phyloP scores from a whole-genome alignment of 92 coral and sea anemone genomes.

The Phenganax marumi region DNA sequence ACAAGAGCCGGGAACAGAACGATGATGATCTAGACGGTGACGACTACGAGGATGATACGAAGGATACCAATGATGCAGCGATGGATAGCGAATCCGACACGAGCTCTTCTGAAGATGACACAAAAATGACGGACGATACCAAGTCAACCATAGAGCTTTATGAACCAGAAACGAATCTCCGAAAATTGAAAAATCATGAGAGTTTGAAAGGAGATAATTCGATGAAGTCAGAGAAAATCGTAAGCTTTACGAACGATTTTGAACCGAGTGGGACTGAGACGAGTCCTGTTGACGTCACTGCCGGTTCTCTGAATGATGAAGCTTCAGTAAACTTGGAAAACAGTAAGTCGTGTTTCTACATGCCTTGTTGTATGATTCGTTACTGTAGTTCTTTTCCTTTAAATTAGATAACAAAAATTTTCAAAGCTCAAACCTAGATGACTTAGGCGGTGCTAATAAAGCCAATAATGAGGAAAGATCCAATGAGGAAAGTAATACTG shows the following conservation, averaged over 20 bases:
- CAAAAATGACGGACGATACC: background rate
- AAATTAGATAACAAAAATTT: background rate
- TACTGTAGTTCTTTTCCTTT: too few species aligned
- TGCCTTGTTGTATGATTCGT: too few species aligned
- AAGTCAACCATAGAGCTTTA: conserved; percentile 16
- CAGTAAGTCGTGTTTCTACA: background rate
- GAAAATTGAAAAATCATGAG: background rate
- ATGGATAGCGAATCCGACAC: background rate
- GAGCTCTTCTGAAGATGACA: background rate
- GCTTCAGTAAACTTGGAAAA: background rate
- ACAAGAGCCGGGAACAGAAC: conserved; percentile 1
- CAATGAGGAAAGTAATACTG: background rate
- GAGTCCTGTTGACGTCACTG: background rate
- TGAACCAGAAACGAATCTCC: conserved; percentile 18
- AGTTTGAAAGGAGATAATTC: conserved; percentile 35
- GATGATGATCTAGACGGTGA: conserved; percentile 27
- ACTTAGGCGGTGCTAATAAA: background rate
- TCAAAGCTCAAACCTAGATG: background rate
- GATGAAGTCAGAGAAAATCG: background rate
- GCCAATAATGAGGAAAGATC: background rate
- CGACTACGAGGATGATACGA: conserved; percentile 24
- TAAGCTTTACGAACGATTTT: conserved; percentile 3
- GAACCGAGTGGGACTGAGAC: background rate
- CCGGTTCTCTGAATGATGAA: background rate
- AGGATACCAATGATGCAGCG: background rate